These are phyloP conservation scores for Scartelaos histophorus DNA, from an alignment of 2,113 vertebrate genomes.

Conservation along the genomic window DNA sequence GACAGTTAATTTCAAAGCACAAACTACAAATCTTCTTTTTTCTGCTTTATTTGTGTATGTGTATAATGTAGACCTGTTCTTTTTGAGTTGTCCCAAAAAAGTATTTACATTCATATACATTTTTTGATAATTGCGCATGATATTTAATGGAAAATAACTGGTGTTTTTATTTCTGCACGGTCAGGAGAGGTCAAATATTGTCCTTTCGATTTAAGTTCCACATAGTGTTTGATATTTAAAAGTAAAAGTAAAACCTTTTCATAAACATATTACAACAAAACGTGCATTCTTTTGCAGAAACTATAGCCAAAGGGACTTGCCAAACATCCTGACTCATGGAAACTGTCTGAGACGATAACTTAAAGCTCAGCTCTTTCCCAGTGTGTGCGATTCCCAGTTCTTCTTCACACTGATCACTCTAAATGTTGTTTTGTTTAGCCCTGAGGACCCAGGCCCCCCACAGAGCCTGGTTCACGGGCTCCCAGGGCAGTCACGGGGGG, in stretches of 20 bases:
- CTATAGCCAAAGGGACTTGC: constrained; percentile 17
- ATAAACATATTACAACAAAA: neutral
- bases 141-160: too few relatives aligned
- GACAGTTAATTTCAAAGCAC: too few relatives aligned
- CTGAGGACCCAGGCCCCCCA: constrained; percentile 73
- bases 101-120: too few relatives aligned
- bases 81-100: too few relatives aligned
- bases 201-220: too few relatives aligned
- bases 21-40: too few relatives aligned
- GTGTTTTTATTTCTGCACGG: too few relatives aligned
- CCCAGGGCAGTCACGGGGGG: constrained; percentile 84
- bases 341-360: constrained; percentile 18
- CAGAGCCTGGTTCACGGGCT: constrained; percentile 86
- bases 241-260: neutral
- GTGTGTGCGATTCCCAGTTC: neutral
- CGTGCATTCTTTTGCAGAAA: constrained; percentile 6
- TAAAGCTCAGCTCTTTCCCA: neutral
- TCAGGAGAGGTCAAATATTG: neutral
- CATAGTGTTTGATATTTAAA: too few relatives aligned
- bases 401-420: neutral
- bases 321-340: constrained; percentile 32
- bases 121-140: too few relatives aligned
- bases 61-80: too few relatives aligned
- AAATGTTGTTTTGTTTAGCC: constrained; percentile 26
- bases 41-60: too few relatives aligned